phyloP scores from a whole-genome alignment of 2,797 vertebrate species.

The Tokudaia muenninki region DNA sequence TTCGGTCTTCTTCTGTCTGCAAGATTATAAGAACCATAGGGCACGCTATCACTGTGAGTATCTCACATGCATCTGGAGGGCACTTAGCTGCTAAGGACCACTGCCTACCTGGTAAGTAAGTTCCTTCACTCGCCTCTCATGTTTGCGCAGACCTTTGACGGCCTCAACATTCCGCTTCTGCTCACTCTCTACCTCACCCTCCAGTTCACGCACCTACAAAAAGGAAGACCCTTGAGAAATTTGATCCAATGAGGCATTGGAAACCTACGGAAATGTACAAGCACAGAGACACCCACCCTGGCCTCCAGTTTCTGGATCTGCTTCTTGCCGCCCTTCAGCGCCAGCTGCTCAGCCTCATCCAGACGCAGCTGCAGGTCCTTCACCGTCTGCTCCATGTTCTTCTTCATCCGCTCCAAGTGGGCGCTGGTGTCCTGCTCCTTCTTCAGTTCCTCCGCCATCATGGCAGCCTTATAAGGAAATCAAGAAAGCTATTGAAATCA shows the following conservation, averaged over 20 bases:
- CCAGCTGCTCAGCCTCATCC: constrained; percentile 88
- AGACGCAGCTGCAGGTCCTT: constrained; percentile 88
- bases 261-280: background rate
- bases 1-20: constrained; percentile 96
- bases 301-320: constrained; percentile 89
- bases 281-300: constrained; percentile 81
- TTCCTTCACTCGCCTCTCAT: constrained; percentile 95
- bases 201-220: constrained; percentile 89
- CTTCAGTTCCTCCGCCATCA: constrained; percentile 92
- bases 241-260: background rate
- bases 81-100: background rate
- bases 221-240: constrained; percentile 28
- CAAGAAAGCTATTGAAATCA: too few relatives aligned
- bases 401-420: constrained; percentile 91
- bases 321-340: constrained; percentile 89
- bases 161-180: constrained; percentile 89
- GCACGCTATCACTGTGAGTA: background rate
- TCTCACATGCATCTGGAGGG: background rate
- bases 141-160: constrained; percentile 91
- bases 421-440: constrained; percentile 92
- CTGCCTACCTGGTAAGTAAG: constrained; percentile 93
- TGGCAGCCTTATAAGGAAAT: too few relatives aligned
- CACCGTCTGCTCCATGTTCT: constrained; percentile 90
- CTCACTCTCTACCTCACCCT: constrained; percentile 89
- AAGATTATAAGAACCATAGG: constrained; percentile 55